phyloP scores from a whole-genome alignment of 2,888 invertebrate genomes.

The Patella caerulea region DNA sequence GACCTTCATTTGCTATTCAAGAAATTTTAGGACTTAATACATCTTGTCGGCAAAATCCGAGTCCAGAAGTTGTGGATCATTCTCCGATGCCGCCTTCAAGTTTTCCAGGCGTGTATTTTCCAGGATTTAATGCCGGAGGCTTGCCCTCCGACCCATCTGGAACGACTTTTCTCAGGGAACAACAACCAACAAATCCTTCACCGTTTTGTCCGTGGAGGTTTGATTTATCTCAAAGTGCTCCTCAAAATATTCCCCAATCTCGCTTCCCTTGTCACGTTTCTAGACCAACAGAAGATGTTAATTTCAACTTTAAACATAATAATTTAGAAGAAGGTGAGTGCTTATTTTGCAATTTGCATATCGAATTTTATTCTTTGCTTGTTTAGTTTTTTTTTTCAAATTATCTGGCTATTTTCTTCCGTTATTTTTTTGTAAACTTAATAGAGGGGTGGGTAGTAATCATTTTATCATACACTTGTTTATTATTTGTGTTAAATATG shows the following conservation, averaged over 20 bases:
- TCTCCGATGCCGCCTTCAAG: conserved; percentile 40
- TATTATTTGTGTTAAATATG: too few relatives aligned
- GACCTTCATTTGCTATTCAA: conserved; percentile 90
- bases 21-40: conserved; percentile 81
- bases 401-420: too few relatives aligned
- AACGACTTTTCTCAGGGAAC: conserved; percentile 40
- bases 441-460: too few relatives aligned
- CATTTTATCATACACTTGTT: too few relatives aligned
- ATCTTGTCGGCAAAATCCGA: conserved; percentile 51
- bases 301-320: conserved; percentile 40
- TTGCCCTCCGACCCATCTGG: conserved; percentile 30
- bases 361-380: too few relatives aligned
- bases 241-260: conserved; percentile 30
- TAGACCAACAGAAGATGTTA: conserved; percentile 34
- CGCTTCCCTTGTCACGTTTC: conserved; percentile 24
- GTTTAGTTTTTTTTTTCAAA: too few relatives aligned
- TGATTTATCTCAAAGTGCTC: conserved; percentile 36
- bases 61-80: conserved; percentile 50
- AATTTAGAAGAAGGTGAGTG: conserved; percentile 50
- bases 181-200: conserved; percentile 30
- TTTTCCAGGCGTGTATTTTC: conserved; percentile 43
- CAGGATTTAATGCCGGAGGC: conserved; percentile 28
- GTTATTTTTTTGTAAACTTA: too few relatives aligned
- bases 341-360: too few relatives aligned
- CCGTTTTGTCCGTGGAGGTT: conserved; percentile 60